phyloP scores from a whole-genome alignment of 2,113 vertebrate genomes.

The Ursus arctos region DNA sequence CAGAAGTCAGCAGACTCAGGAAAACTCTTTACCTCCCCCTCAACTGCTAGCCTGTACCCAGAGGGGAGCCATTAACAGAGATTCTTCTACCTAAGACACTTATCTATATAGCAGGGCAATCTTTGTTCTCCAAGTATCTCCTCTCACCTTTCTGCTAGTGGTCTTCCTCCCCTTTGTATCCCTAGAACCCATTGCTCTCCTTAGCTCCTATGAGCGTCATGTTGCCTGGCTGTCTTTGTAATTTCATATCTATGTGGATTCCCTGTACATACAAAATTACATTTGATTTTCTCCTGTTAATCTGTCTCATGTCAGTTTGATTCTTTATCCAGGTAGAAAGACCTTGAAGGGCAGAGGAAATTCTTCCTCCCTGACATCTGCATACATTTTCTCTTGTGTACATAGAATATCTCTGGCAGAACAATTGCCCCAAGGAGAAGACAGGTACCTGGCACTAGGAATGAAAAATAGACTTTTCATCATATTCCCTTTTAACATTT shows the following conservation, averaged over 20 bases:
- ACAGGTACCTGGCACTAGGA: neutral
- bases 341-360: neutral
- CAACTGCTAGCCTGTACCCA: neutral
- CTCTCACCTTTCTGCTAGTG: neutral
- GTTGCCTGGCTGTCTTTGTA: neutral
- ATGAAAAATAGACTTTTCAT: constrained; percentile 1
- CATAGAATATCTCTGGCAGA: neutral
- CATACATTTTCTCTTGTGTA: neutral
- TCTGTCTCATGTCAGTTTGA: neutral
- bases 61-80: neutral
- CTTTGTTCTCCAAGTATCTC: neutral
- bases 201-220: neutral
- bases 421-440: neutral
- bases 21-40: neutral
- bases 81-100: neutral
- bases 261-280: neutral
- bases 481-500: neutral
- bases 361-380: neutral
- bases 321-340: neutral
- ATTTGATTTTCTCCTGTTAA: neutral
- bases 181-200: neutral
- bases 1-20: neutral
- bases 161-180: neutral
- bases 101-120: neutral
- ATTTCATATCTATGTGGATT: neutral